These are phyloP conservation scores for Nesidiocoris tenuis DNA, from an alignment of 2,888 invertebrate genomes.

Conservation along the genomic window DNA sequence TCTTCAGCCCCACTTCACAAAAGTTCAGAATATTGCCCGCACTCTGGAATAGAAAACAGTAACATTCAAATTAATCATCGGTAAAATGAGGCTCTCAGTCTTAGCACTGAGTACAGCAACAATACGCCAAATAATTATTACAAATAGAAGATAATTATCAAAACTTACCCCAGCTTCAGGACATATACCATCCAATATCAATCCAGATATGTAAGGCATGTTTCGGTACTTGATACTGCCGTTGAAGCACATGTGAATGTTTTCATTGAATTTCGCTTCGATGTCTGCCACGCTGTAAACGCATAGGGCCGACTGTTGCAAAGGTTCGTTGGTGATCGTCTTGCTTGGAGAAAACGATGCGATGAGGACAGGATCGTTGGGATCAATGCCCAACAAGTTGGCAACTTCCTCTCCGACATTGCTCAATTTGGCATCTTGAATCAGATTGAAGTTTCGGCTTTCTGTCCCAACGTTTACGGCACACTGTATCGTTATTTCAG, in stretches of 20 bases:
- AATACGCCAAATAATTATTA: neutral
- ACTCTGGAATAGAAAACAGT: constrained; percentile 57
- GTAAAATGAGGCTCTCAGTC: neutral
- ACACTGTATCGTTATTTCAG: constrained; percentile 92
- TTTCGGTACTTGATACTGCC: constrained; percentile 89
- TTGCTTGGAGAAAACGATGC: constrained; percentile 87
- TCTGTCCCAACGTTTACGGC: constrained; percentile 63
- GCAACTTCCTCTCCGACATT: constrained; percentile 80
- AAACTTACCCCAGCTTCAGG: constrained; percentile 73
- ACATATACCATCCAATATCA: constrained; percentile 87
- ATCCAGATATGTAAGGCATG: constrained; percentile 87
- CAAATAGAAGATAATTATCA: neutral
- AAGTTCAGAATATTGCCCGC: constrained; percentile 89
- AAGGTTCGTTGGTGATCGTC: constrained; percentile 81
- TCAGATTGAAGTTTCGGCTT: constrained; percentile 75
- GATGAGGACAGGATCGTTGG: constrained; percentile 78
- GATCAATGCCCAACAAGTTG: constrained; percentile 75
- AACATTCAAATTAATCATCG: neutral
- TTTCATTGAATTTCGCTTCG: constrained; percentile 90
- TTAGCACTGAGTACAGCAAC: neutral
- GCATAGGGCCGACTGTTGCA: constrained; percentile 84
- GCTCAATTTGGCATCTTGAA: constrained; percentile 89
- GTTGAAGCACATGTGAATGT: constrained; percentile 96
- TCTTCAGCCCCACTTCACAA: constrained; percentile 88
- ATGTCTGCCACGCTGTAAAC: constrained; percentile 87